Evolutionary conservation across 2,113 vertebrate species (phyloP).

Genomic region (Notothenia coriiceps): DNA sequence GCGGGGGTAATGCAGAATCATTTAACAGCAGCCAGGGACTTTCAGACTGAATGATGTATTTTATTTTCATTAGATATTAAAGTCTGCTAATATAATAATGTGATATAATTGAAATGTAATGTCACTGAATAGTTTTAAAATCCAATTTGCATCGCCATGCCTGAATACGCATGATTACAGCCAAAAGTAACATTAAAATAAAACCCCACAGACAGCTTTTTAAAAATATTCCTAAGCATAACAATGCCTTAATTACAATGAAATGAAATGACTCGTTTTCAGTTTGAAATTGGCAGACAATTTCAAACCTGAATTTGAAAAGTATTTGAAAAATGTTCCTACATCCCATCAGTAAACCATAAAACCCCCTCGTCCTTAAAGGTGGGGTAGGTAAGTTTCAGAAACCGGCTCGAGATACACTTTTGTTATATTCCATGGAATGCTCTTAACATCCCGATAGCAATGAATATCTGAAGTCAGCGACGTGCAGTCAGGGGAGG

Average conservation of each 20-base stretch:
- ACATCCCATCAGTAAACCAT: too few relatives aligned
- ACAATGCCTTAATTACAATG: not conserved
- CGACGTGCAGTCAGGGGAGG: too few relatives aligned
- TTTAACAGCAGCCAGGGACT: slow-evolving; percentile 26
- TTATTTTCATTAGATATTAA: slow-evolving; percentile 23
- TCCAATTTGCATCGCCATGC: not conserved
- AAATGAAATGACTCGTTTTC: not conserved
- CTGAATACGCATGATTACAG: not conserved
- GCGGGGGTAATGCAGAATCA: slow-evolving; percentile 48
- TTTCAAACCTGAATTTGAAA: not conserved
- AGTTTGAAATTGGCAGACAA: not conserved
- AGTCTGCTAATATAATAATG: slow-evolving; percentile 13
- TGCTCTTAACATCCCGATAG: too few relatives aligned
- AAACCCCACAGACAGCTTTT: too few relatives aligned
- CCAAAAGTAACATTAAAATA: not conserved
- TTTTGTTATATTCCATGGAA: too few relatives aligned
- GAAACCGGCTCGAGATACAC: too few relatives aligned
- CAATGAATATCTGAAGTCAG: too few relatives aligned
- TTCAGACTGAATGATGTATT: slow-evolving; percentile 19
- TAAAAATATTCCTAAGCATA: not conserved
- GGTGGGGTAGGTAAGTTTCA: too few relatives aligned
- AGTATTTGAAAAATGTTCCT: not conserved
- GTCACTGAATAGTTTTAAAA: not conserved
- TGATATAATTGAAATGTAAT: not conserved
- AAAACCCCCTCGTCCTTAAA: too few relatives aligned